Base-by-base conservation (phyloP, 2,113 vertebrate genomes). In the Puffinus mauretanicus region DNA sequence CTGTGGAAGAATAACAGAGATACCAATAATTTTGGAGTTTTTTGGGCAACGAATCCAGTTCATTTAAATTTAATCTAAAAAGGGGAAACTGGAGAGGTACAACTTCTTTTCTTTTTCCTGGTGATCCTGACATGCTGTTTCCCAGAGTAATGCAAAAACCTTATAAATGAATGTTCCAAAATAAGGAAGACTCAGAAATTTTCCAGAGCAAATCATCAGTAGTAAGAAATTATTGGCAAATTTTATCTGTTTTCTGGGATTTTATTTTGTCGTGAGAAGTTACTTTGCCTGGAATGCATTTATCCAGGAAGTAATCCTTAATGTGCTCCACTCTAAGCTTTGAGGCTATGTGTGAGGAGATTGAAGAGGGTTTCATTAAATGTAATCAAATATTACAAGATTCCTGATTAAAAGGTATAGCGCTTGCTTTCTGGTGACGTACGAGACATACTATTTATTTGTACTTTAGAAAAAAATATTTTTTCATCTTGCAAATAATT, bases 371-470 rank as follows among this genome's bases (percentile, higher is more conserved):
- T 73, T 93, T 94, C 82, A 97, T 97, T 94, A 96, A 94, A 32
- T 3, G 46, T 62, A 91, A 94, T 89, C 86, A 95, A 87, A 91
- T 21, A 85, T 67, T 93, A 44, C 77, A 70, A 67, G 34, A 91
- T 78, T 38, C 52, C 66, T 87, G 97, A 96, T 95, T 82, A 97
- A 91, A 89, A 97, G 95, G 91, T 36, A 7, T 1, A 7, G 79
- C 36, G 8, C 76, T 93, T 20, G 82, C 88, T 79, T 52, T 67
- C 40, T 32, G 91, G 40, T 82, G 90, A 72, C 29, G 5, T 78
- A 1, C 1, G 8, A 78, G 72, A 7, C 19, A 1, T 62, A 5
- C 11, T 11, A 44, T 69, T 85, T 65, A 49, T 62, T 88, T 94
- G 25, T 9, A 15, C 69, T 46, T n/a, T 2, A 34, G 61, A 8